Evolutionary conservation across 2,797 vertebrate species (phyloP), one percentile per base, ranked within the genome.

Genomic region (Argya squamiceps): DNA sequence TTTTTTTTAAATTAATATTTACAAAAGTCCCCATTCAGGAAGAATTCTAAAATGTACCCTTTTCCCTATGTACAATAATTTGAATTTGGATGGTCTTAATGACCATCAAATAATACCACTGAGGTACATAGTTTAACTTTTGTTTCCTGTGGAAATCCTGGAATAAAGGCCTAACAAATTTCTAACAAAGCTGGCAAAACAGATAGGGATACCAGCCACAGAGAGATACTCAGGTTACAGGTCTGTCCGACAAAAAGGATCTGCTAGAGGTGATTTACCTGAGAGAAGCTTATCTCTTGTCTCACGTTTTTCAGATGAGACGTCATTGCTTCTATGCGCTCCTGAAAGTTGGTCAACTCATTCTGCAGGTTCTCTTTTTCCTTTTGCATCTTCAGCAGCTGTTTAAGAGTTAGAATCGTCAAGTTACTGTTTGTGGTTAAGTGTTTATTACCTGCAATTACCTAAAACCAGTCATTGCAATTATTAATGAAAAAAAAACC

Each of bases 201-300:
- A n/a, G 0, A 10, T 0, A 4, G 10, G 10, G 53, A 34, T 6
- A 32, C 2, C 43, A 34, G 15, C 6, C 2, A 1, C 27, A 15
- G 55, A 29, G n/a, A 43, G 30, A 37, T 2, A 9, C 10, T 43
- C 6, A 3, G 32, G 37, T 30, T 26, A 14, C 32, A 44, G 10
- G 18, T 30, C 16, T 52, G 46, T 8, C 15, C 12, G 11, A 21
- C 47, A 36, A 22, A 12, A 32, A 0, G 2, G 29, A 43, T 15
- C 29, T 27, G 49, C 44, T 10, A 1, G n/a, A 58, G 46, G 67
- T 0, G 4, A 37, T 75, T 75, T 98, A 99, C 99, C 99, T 99
- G 98, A 11, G 97, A 98, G 92, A 98, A 98, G 79, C 91, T 96
- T 70, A 99, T 90, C 88, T 99, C 99, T 41, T 99, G 98, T 29